phyloP scores from a whole-genome alignment of 1,140 invertebrate genomes.

The Drosophila pectinifera region DNA sequence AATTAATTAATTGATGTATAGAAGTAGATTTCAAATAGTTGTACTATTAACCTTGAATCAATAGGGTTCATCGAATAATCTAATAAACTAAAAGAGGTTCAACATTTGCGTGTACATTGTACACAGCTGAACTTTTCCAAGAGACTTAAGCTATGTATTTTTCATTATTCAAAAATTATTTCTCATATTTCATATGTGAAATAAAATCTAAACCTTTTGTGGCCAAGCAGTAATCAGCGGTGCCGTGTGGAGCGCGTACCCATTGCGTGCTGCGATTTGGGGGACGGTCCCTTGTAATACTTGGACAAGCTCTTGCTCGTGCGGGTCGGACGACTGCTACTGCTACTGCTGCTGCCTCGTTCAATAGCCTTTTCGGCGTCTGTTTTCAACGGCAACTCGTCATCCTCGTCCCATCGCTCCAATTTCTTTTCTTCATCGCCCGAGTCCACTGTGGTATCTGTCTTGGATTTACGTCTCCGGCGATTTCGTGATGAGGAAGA shows the following conservation, averaged over 20 bases:
- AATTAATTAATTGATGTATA: neutral
- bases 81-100: neutral
- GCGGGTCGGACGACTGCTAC: conserved; percentile 61
- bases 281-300: conserved; percentile 72
- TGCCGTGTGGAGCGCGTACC: conserved; percentile 69
- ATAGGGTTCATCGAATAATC: neutral
- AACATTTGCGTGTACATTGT: conserved; percentile 30
- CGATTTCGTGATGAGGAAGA: conserved; percentile 68
- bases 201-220: neutral
- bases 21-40: conserved; percentile 40
- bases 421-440: conserved; percentile 52
- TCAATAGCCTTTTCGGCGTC: conserved; percentile 54
- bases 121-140: conserved; percentile 15
- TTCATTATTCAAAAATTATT: conserved; percentile 30
- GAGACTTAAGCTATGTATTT: conserved; percentile 18
- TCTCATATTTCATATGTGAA: conserved; percentile 52
- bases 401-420: conserved; percentile 69
- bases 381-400: conserved; percentile 67
- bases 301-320: conserved; percentile 80
- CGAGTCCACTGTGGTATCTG: conserved; percentile 45
- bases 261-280: conserved; percentile 69
- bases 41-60: conserved; percentile 43
- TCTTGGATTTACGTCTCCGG: conserved; percentile 59
- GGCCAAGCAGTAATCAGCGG: conserved; percentile 31
- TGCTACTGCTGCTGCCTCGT: conserved; percentile 11